Evolutionary conservation across 1,140 invertebrate genomes (phyloP).

Genomic region (Euura saliciscinereae): DNA sequence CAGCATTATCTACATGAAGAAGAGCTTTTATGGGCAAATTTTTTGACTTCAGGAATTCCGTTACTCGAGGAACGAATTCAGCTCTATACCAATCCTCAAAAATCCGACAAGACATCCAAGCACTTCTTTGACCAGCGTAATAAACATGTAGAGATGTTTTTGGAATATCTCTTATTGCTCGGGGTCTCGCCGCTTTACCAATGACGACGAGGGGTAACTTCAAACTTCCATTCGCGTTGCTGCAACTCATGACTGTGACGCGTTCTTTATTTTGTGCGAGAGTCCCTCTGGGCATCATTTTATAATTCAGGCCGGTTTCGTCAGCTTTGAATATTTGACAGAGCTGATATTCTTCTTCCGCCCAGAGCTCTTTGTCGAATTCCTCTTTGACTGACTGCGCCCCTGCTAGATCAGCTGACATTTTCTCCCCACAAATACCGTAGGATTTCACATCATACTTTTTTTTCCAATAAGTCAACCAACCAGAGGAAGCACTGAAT

Average conservation of each 20-base stretch:
- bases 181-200: slow-evolving; percentile 23
- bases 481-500: neutral
- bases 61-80: slow-evolving; percentile 27
- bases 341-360: slow-evolving; percentile 19
- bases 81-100: slow-evolving; percentile 23
- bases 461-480: neutral
- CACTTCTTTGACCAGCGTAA: slow-evolving; percentile 17
- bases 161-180: slow-evolving; percentile 20
- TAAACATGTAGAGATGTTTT: slow-evolving; percentile 20
- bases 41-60: slow-evolving; percentile 33
- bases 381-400: neutral
- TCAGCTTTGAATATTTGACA: slow-evolving; percentile 28
- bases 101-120: slow-evolving; percentile 19
- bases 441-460: neutral
- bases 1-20: slow-evolving; percentile 17
- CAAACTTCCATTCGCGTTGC: slow-evolving; percentile 24
- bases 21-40: slow-evolving; percentile 22
- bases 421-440: neutral
- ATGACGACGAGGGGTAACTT: slow-evolving; percentile 25
- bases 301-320: slow-evolving; percentile 24
- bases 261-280: slow-evolving; percentile 14
- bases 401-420: neutral
- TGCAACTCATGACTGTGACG: slow-evolving; percentile 25
- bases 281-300: slow-evolving; percentile 17
- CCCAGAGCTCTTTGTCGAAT: neutral